Evolutionary conservation across 2,888 invertebrate species (phyloP).

Genomic region (Metellina segmentata): DNA sequence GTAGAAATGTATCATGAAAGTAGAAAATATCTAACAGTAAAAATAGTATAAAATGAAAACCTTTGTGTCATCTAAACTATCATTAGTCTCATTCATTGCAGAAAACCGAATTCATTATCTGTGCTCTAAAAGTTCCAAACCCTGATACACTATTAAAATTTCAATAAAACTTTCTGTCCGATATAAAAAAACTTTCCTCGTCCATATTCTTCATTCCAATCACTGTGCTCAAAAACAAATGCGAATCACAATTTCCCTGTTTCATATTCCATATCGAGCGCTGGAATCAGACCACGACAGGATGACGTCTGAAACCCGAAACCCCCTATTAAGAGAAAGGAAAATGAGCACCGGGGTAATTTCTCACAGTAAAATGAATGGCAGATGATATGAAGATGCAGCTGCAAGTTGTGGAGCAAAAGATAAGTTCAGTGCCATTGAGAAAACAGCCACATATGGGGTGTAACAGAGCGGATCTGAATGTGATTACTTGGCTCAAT

Average conservation of each 20-base stretch:
- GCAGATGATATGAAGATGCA: neutral
- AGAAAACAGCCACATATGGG: neutral
- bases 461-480: neutral
- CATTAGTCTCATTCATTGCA: too few species aligned
- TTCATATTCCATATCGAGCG: neutral
- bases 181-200: neutral
- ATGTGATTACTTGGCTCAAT: neutral
- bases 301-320: neutral
- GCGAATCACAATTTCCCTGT: neutral
- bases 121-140: neutral
- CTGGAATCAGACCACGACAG: neutral
- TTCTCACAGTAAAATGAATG: neutral
- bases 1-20: too few species aligned
- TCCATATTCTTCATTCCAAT: neutral
- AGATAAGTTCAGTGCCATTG: neutral
- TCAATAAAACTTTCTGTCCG: neutral
- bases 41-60: too few species aligned
- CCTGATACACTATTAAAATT: neutral
- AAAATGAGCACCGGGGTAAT: neutral
- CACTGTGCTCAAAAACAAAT: neutral
- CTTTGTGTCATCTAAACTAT: too few species aligned
- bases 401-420: neutral
- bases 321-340: neutral
- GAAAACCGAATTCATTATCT: neutral
- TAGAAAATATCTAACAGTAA: too few species aligned